Evolutionary conservation across 2,888 invertebrate genomes (phyloP), one percentile per base, ranked within the genome.

Genomic region (Sinohyriopsis cumingii): DNA sequence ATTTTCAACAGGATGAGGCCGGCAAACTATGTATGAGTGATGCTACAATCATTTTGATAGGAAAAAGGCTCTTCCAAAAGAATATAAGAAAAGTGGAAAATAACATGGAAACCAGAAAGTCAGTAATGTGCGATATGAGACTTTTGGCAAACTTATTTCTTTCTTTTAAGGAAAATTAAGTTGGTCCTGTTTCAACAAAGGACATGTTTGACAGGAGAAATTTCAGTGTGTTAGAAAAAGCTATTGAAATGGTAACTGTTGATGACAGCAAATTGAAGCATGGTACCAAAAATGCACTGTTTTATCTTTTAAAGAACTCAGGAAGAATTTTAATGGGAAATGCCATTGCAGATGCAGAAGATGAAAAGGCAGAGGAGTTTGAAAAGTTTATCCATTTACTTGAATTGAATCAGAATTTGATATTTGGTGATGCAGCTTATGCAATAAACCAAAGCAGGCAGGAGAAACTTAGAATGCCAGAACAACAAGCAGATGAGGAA

Each of bases 381-480:
- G 33, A 33, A 33, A 9, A 45, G 0, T 67, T 70, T 20, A 6
- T 56, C 12, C 28, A 55, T 6, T 33, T 65, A 2, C 55, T 65
- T 19, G 55, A 65, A 18, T 45, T 65, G 9, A 55, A 69, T 24
- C 9, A 33, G 20, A 59, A 45, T 4, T 33, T 53, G 2, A 57
- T 66, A 62, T 73, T 67, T 60, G 55, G 22, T 22, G 71, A 64
- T 33, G 73, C 70, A 18, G 54, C 55, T 7, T 71, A 71, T 22
- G 65, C 67, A 9, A 59, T 70, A 18, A 60, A 60, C 9, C 53
- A 12, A 22, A 63, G 53, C 59, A 33, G 73, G 9, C 67, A 67
- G 24, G 55, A 59, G 45, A 60, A 65, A 28, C 55, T 73, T 15
- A 55, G 69, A 53, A 66, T 63, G 67, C 75, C 75, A 28, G 67